Evolutionary conservation across 2,113 vertebrate genomes (phyloP), one percentile per base, ranked within the genome.

Genomic region (Podarcis muralis): DNA sequence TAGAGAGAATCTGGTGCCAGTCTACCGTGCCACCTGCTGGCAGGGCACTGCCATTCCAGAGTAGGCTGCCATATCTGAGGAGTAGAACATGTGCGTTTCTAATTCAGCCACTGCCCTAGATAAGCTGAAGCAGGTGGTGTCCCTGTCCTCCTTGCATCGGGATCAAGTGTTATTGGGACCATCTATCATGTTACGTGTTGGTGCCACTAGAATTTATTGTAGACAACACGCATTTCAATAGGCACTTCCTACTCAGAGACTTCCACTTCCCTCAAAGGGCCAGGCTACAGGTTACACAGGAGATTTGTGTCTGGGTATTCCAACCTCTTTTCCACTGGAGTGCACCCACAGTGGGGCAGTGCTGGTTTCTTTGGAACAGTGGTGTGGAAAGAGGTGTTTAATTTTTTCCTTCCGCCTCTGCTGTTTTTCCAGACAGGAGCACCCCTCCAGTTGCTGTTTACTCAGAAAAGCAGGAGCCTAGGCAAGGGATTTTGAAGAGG

Each of bases 261-360:
- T 72, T 84, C 85, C 86, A 86, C 80, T 79, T 35, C 91, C 90
- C 79, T 91, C 87, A 65, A 88, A 32, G 6, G 53, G 53, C 53
- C 30, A 32, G 32, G 18, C 43, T 3, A 81, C 40, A 53, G 15
- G 18, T 43, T 11, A 30, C 5, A 37, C 2, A 12, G 43, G 40
- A 27, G 35, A 78, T 89, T n/a, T 35, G 12, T 72, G 69, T 32
- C 16, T n/a, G 71, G 71, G 71, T 35, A 18, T 74, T n/a, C 71
- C 16, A 74, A 27, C 66, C 9, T 25, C 66, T 25, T 9, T 25
- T 3, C 25, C 66, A 30, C 22, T 68, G 23, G 7, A 6, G 66
- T 68, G 66, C 65, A 66, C 6, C 65, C 18, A 22, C 18, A 23
- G 65, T 23, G 65, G 65, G 65, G 65, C 9, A 48, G 48, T 48